These are phyloP conservation scores for Phyllostomus discolor DNA, from an alignment of 2,113 vertebrate species.

Conservation along the genomic window DNA sequence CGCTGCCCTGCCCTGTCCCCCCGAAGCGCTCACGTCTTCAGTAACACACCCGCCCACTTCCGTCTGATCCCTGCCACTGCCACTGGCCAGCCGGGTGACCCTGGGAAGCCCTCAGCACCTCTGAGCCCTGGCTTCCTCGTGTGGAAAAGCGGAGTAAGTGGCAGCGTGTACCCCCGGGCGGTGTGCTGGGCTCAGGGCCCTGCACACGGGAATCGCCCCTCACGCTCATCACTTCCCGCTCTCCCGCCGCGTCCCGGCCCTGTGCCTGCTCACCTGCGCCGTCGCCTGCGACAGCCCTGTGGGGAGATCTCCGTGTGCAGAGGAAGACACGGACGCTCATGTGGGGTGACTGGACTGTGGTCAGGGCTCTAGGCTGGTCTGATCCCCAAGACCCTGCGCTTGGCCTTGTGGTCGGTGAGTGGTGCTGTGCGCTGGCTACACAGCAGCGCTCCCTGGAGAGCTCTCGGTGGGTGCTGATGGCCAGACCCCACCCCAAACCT, in stretches of 20 bases:
- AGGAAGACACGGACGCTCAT: neutral
- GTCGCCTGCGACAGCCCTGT: neutral
- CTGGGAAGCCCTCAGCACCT: too few species aligned
- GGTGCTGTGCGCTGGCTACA: neutral
- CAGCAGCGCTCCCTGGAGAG: rapidly evolving
- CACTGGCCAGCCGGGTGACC: neutral
- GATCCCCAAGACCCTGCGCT: neutral
- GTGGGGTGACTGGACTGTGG: neutral
- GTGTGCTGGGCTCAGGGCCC: neutral
- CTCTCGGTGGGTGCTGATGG: neutral
- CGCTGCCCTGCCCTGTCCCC: neutral
- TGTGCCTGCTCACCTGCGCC: rapidly evolving
- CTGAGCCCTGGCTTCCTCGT: neutral
- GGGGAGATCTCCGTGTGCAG: neutral
- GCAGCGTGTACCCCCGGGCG: rapidly evolving
- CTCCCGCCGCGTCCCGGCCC: rapidly evolving
- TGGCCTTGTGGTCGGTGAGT: neutral
- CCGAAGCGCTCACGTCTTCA: neutral
- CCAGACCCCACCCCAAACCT: neutral
- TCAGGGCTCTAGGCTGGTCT: neutral
- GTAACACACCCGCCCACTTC: neutral
- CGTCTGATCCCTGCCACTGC: neutral
- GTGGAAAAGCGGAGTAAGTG: neutral
- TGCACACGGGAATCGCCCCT: rapidly evolving
- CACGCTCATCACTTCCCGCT: rapidly evolving